Percentiles rank a stretch among this genome's conserved stretches.
Evolutionary conservation across 2,113 vertebrate species (phyloP).

Genomic region (Andinoacara biseriatus): DNA sequence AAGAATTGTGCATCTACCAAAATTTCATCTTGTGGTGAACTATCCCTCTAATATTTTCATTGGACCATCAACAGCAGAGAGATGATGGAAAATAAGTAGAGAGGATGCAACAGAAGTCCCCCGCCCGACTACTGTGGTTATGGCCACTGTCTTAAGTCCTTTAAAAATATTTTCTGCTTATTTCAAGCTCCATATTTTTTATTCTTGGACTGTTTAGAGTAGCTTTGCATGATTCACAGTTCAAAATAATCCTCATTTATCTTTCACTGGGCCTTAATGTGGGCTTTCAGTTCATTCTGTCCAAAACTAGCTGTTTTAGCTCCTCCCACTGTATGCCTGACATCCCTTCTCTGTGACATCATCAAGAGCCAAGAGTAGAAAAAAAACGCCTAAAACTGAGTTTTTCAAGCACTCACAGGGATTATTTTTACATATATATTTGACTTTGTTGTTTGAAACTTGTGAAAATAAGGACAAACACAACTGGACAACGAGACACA

Average conservation of each 20-base stretch:
- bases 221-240: not conserved
- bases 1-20: not conserved
- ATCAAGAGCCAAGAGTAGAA: not conserved
- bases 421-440: not conserved
- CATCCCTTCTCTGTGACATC: not conserved
- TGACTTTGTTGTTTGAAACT: not conserved
- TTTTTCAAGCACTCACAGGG: not conserved
- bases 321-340: not conserved
- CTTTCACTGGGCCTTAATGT: not conserved
- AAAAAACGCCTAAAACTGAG: not conserved
- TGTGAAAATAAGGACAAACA: not conserved
- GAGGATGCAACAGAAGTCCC: not conserved
- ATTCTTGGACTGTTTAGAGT: not conserved
- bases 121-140: not conserved
- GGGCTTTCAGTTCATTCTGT: not conserved
- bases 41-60: constrained; percentile 8
- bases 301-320: not conserved
- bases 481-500: not conserved
- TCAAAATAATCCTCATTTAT: not conserved
- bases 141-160: too few species aligned
- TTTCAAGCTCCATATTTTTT: too few species aligned
- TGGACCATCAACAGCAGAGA: not conserved
- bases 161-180: not conserved
- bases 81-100: not conserved
- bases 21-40: not conserved